These are phyloP conservation scores for Alauda arvensis DNA, from an alignment of 2,797 vertebrate species.

Conservation along the genomic window DNA sequence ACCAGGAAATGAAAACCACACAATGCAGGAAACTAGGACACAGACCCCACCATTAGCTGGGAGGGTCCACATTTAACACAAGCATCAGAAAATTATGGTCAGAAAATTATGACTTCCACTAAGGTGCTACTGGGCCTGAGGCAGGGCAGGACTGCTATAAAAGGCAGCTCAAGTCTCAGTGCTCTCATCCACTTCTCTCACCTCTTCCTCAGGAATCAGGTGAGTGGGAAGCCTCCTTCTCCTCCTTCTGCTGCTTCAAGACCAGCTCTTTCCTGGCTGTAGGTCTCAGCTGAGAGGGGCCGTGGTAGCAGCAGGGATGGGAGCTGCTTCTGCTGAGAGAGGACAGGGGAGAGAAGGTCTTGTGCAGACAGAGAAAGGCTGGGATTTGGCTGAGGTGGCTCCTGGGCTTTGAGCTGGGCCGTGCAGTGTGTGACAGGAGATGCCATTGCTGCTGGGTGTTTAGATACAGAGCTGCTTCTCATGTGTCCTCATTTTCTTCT, in stretches of 20 bases:
- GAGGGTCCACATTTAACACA: background rate
- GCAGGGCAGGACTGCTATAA: background rate
- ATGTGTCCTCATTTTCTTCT: background rate
- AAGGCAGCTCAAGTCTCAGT: background rate
- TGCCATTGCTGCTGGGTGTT: no score
- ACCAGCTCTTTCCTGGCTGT: background rate
- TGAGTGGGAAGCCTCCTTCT: background rate
- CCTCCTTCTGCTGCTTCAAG: background rate
- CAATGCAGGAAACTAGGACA: background rate
- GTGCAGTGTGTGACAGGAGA: background rate
- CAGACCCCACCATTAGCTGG: background rate
- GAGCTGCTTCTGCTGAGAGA: background rate
- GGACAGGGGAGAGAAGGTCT: background rate
- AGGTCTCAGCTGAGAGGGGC: background rate
- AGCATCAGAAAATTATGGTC: background rate
- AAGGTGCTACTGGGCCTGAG: background rate
- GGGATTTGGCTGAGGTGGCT: background rate
- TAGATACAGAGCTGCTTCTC: background rate
- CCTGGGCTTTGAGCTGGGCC: background rate
- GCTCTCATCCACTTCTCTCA: background rate
- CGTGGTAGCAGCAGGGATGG: rapidly evolving
- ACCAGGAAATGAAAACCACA: background rate
- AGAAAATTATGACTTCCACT: background rate
- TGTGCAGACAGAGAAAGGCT: background rate
- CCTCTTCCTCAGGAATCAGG: background rate